phyloP scores from a whole-genome alignment of 2,888 invertebrate genomes.

The Drosophila trichaetosa region DNA sequence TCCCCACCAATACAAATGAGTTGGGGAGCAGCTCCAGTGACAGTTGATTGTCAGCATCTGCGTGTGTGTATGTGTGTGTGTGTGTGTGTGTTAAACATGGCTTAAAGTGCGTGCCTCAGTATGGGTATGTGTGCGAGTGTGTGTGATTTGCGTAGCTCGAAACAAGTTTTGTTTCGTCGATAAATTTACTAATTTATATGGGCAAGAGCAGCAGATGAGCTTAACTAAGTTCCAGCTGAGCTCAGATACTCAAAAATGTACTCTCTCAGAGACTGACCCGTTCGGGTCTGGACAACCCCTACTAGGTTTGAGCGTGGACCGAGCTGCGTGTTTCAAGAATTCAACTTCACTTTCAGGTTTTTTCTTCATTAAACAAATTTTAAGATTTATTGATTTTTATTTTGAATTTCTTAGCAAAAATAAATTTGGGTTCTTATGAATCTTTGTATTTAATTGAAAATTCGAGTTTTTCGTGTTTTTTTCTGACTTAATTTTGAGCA shows the following conservation, averaged over 20 bases:
- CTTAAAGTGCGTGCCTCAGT: conserved; percentile 53
- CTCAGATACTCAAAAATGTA: conserved; percentile 54
- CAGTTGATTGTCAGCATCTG: conserved; percentile 48
- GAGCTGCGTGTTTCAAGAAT: conserved; percentile 72
- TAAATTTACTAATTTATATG: conserved; percentile 73
- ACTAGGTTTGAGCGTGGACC: conserved; percentile 10
- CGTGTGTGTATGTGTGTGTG: conserved; percentile 5
- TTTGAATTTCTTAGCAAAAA: conserved; percentile 37
- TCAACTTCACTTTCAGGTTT: conserved; percentile 70
- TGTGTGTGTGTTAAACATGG: conserved; percentile 26
- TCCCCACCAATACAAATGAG: conserved; percentile 46
- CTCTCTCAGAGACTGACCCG: conserved; percentile 29
- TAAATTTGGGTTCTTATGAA: conserved; percentile 34
- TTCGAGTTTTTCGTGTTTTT: conserved; percentile 77
- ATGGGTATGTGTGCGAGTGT: conserved; percentile 22
- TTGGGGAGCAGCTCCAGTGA: conserved; percentile 59
- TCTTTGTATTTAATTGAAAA: conserved; percentile 73
- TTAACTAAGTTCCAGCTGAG: conserved; percentile 56
- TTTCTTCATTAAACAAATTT: conserved; percentile 60
- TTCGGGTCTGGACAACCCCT: conserved; percentile 39
- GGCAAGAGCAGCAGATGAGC: conserved; percentile 73
- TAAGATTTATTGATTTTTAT: conserved; percentile 56
- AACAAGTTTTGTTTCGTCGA: conserved; percentile 56
- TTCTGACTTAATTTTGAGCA: conserved; percentile 68
- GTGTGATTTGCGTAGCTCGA: conserved; percentile 49